A percentile compares a stretch with the other conserved stretches of the same genome.
phyloP scores from a whole-genome alignment of 2,797 vertebrate genomes.

The Sebastes vulpes region DNA sequence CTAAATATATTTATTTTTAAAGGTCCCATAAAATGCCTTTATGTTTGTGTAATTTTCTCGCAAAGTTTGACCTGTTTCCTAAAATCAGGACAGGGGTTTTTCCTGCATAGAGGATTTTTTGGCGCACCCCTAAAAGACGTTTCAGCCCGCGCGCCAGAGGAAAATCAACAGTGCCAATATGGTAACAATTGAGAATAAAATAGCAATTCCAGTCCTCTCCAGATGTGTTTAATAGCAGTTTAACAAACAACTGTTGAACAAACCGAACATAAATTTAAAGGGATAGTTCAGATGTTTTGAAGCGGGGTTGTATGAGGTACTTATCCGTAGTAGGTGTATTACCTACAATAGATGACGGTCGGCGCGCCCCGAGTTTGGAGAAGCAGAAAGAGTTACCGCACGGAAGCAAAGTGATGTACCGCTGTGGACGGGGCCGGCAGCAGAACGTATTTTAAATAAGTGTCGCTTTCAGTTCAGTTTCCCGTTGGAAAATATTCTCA shows the following conservation, averaged over 20 bases:
- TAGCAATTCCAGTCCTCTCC: not conserved
- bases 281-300: no score
- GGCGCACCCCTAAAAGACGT: no score
- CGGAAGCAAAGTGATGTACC: no score
- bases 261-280: no score
- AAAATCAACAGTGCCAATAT: not conserved
- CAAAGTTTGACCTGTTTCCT: not conserved
- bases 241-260: not conserved
- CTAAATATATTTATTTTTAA: not conserved
- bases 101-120: not conserved
- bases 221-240: not conserved
- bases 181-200: not conserved
- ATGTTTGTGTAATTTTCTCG: not conserved
- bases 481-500: not conserved
- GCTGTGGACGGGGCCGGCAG: no score
- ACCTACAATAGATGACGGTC: no score
- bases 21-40: not conserved
- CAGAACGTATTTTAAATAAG: no score
- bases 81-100: not conserved
- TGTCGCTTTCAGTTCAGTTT: accelerated
- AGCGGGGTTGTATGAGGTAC: no score
- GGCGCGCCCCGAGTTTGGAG: no score
- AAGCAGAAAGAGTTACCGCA: no score
- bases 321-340: no score
- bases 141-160: no score